Conservation (phyloP, 2,888 invertebrate species). For the Hypolimnas misippus region DNA sequence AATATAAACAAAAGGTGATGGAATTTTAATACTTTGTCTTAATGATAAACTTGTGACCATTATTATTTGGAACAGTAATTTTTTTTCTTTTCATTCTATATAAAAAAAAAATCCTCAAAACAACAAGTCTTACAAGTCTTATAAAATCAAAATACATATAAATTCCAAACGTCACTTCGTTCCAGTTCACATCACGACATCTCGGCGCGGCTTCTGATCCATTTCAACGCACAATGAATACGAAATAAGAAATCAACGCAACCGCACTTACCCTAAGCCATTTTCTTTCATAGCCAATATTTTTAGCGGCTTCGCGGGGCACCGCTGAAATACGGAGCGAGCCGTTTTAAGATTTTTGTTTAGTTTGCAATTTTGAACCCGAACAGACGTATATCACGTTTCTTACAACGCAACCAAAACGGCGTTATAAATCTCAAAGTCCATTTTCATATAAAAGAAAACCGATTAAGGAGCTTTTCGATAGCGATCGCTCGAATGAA, state of each 20-base stretch:
- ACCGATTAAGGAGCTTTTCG: slow-evolving; percentile 82
- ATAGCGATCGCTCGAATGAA: slow-evolving; percentile 81
- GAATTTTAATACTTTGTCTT: too few species aligned
- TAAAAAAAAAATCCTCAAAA: background rate
- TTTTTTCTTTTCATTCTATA: too few species aligned
- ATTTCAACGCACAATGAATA: slow-evolving; percentile 78
- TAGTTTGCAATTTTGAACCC: slow-evolving; percentile 73
- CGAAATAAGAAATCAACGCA: slow-evolving; percentile 79
- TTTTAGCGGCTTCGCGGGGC: slow-evolving; percentile 60
- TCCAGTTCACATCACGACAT: slow-evolving; percentile 52
- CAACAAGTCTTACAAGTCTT: background rate
- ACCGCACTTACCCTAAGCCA: slow-evolving; percentile 73
- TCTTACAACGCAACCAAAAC: slow-evolving; percentile 74
- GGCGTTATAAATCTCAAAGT: slow-evolving; percentile 80
- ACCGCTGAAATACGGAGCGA: slow-evolving; percentile 69
- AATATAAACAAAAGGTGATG: too few species aligned
- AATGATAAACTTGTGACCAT: too few species aligned
- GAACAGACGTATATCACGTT: slow-evolving; percentile 72
- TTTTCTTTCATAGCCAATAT: slow-evolving; percentile 77
- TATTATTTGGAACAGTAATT: too few species aligned
- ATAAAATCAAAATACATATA: slow-evolving; percentile 40
- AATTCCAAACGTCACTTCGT: slow-evolving; percentile 49
- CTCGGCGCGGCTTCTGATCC: slow-evolving; percentile 63
- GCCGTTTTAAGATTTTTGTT: slow-evolving; percentile 74
- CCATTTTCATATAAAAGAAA: slow-evolving; percentile 83